These are phyloP conservation scores for roundworm (Caenorhabditis elegans) DNA, from an alignment of 1,140 invertebrate species.

Conservation along the genomic window DNA sequence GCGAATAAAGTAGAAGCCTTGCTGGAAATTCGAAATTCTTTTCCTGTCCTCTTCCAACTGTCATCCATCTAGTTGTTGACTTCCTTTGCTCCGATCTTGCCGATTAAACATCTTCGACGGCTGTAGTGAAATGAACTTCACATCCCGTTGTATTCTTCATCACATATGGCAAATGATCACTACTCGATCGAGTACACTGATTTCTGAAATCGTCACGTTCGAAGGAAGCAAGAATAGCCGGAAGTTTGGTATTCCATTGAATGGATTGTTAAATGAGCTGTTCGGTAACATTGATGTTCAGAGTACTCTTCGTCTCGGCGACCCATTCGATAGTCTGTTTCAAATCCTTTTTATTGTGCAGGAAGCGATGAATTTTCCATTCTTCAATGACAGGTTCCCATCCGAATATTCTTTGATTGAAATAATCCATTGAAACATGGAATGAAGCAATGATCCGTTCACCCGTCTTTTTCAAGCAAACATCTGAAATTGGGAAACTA, in stretches of 20 bases:
- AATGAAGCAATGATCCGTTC: constrained; percentile 69
- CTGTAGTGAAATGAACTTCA: constrained; percentile 51
- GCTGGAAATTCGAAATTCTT: constrained; percentile 55
- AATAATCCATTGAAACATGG: constrained; percentile 81
- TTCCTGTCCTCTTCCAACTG: constrained; percentile 43
- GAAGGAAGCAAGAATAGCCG: constrained; percentile 40
- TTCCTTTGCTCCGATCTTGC: constrained; percentile 49
- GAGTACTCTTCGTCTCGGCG: constrained; percentile 45
- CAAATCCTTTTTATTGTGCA: constrained; percentile 52
- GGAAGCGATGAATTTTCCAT: constrained; percentile 74
- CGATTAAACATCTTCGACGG: constrained; percentile 41
- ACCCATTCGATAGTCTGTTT: constrained; percentile 43
- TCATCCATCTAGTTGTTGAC: constrained; percentile 50
- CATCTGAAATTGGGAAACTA: constrained; percentile 14
- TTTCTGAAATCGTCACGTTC: constrained; percentile 39
- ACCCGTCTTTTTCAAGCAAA: not conserved
- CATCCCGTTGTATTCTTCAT: constrained; percentile 53
- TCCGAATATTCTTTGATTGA: constrained; percentile 86
- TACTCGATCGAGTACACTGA: not conserved
- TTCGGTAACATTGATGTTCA: constrained; percentile 62
- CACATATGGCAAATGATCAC: constrained; percentile 55
- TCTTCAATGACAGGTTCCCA: constrained; percentile 95
- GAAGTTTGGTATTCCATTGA: constrained; percentile 48
- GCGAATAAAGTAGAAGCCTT: constrained; percentile 44
- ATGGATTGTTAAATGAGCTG: constrained; percentile 57